Percentiles rank a stretch among this genome's conserved stretches.
Evolutionary conservation across 2,888 invertebrate species (phyloP).

Genomic region (Eristalinus aeneus): DNA sequence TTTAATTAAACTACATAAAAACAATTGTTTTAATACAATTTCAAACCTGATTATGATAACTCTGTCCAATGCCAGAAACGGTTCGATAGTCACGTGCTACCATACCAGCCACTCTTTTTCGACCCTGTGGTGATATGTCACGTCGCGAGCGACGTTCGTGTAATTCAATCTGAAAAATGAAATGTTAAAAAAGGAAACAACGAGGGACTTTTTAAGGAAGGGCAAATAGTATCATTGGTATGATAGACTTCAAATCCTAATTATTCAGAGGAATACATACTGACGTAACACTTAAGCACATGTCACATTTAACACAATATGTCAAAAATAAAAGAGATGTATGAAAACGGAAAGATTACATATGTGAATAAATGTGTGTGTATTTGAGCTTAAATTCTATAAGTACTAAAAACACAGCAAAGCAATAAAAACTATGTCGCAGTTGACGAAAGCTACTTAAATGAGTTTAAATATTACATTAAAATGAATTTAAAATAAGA

Average conservation of each 20-base stretch:
- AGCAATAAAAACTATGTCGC: too few species aligned
- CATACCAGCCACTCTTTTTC: slow-evolving; percentile 86
- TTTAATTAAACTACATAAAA: neutral
- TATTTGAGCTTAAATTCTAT: too few species aligned
- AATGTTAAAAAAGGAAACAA: slow-evolving; percentile 40
- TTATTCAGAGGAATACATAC: neutral
- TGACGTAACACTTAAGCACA: too few species aligned
- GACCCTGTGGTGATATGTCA: slow-evolving; percentile 91
- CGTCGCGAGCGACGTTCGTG: slow-evolving; percentile 85
- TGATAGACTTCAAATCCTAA: neutral
- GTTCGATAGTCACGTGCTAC: slow-evolving; percentile 83
- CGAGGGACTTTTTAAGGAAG: neutral
- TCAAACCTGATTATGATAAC: slow-evolving; percentile 81
- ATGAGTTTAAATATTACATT: too few species aligned
- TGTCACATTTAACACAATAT: neutral
- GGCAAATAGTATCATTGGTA: neutral
- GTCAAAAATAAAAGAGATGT: too few species aligned
- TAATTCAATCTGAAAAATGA: slow-evolving; percentile 81
- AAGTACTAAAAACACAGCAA: too few species aligned
- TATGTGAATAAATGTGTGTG: too few species aligned
- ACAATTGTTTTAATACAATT: slow-evolving; percentile 37
- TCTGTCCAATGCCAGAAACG: slow-evolving; percentile 81
- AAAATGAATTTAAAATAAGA: too few species aligned
- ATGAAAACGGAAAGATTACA: too few species aligned
- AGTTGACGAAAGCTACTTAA: too few species aligned